A percentile compares a stretch with the other conserved stretches of the same genome.
These are phyloP conservation scores for Tineola bisselliella DNA, from an alignment of 2,888 invertebrate genomes.

Conservation along the genomic window DNA sequence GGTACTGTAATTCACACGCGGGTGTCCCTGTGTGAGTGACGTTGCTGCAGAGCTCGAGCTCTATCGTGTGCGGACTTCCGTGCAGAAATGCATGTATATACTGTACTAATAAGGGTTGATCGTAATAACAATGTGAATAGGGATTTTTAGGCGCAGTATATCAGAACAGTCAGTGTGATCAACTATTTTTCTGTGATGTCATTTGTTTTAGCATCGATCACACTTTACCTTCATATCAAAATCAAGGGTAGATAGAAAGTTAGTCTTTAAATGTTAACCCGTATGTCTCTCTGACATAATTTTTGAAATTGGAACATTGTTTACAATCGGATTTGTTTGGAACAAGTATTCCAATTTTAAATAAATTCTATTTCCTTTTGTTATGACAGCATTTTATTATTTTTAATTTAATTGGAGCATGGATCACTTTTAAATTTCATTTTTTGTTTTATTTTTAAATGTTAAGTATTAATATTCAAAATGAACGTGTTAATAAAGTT, in stretches of 20 bases:
- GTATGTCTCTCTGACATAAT: constrained; percentile 33
- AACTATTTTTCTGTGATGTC: too few species aligned
- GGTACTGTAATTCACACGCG: constrained; percentile 16
- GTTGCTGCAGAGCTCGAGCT: constrained; percentile 39
- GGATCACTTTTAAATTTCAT: not conserved
- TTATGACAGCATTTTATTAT: not conserved
- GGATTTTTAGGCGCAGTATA: too few species aligned
- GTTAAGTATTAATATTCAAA: too few species aligned
- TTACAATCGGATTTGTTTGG: constrained; percentile 8
- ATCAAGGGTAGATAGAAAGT: constrained; percentile 35
- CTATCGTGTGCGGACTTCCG: constrained; percentile 52
- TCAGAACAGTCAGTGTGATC: constrained; percentile 14
- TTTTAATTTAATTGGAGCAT: not conserved
- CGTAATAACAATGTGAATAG: too few species aligned
- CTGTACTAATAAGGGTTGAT: constrained; percentile 15
- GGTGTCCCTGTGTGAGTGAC: constrained; percentile 21
- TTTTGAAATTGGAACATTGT: constrained; percentile 32
- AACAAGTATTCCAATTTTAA: constrained; percentile 3
- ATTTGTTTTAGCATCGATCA: too few species aligned
- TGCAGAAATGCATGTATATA: constrained; percentile 60
- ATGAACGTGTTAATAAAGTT: too few species aligned
- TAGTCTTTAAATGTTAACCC: constrained; percentile 22
- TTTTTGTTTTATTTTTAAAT: not conserved
- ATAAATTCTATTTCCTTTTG: not conserved
- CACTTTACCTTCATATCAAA: too few species aligned